Conservation (phyloP, 1,140 invertebrate genomes). For the Cylas formicarius region DNA sequence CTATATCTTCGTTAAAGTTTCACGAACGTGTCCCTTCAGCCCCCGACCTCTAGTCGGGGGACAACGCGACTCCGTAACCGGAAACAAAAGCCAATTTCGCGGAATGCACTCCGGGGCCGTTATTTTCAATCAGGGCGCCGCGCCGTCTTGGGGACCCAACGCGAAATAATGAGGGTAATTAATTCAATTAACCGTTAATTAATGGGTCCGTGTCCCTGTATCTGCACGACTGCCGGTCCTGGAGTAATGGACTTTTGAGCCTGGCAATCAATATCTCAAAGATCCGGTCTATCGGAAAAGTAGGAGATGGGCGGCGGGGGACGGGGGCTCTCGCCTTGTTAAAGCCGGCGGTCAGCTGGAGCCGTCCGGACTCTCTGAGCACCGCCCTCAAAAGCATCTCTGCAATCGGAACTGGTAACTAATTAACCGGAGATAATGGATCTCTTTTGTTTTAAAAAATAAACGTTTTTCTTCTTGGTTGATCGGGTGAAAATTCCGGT, state of each 20-base stretch:
- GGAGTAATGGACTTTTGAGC: slow-evolving; percentile 44
- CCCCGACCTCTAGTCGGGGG: too few relatives aligned
- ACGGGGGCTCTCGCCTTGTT: slow-evolving; percentile 18
- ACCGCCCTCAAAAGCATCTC: too few relatives aligned
- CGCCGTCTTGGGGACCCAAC: slow-evolving; percentile 35
- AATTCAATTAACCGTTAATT: slow-evolving; percentile 48
- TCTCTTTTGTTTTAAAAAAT: too few relatives aligned
- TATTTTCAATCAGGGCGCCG: slow-evolving; percentile 37
- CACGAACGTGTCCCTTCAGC: too few relatives aligned
- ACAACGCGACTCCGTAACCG: too few relatives aligned
- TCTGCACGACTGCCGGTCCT: slow-evolving; percentile 37
- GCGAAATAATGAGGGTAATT: slow-evolving; percentile 45
- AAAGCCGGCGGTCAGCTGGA: slow-evolving; percentile 8
- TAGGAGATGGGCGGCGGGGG: slow-evolving; percentile 2
- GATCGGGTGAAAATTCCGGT: too few relatives aligned
- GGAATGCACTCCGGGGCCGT: slow-evolving; percentile 34
- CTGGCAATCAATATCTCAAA: slow-evolving; percentile 41
- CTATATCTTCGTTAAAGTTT: too few relatives aligned
- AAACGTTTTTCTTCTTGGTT: too few relatives aligned
- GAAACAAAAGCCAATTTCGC: slow-evolving; percentile 39
- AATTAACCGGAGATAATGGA: too few relatives aligned
- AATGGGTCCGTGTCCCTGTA: slow-evolving; percentile 43
- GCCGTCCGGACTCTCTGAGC: too few relatives aligned
- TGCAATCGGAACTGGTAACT: too few relatives aligned
- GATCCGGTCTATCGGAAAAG: slow-evolving; percentile 14